Base-by-base conservation (phyloP, 2,888 invertebrate species). In the Dascillus cervinus region DNA sequence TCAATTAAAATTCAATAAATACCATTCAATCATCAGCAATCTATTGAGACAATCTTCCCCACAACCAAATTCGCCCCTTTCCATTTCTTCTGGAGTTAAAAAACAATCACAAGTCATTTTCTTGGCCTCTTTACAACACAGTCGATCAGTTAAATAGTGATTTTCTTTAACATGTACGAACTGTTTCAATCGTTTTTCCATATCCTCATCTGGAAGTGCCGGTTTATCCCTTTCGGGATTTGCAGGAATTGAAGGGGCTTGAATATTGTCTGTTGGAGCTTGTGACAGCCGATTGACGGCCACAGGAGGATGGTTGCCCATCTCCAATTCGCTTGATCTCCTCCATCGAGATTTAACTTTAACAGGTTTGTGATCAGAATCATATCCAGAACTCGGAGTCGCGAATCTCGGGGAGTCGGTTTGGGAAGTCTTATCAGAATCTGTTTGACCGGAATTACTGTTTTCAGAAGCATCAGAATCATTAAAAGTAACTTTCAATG, bases 1-100 rank as follows among this genome's bases (percentile, higher is more conserved):
- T 20, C 26, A 19, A 22, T 20, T 13, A 32, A n/a, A 28, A 19
- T 5, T n/a, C 32, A 36, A 33, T 37, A 50, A 64, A 67, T 70
- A 89, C 90, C 92, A 97, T 75, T 97, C 97, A 58, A 97, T 95
- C 85, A 95, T 89, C n/a, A 97, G 77, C 59, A 96, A 73, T 56
- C 95, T 79, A 70, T 97, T 97, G 17, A 97, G 75, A 65, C 97
- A 97, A 65, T 95, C 92, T 56, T 92, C 91, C 1, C 91, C 94
- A 62, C 97, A 97, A 5, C 91, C 92, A 39, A 78, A 64, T 55
- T 88, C 85, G 0, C 90, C 91, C 34, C 82, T 70, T 22, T 77
- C 76, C 43, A 87, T 72, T 57, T 96, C 96, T 48, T 94, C 94
- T 57, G 82, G 79, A 31, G 87, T 86, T 44, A 94, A 72, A 55